phyloP scores from a whole-genome alignment of 2,888 invertebrate genomes.

The Mythimna pallens region DNA sequence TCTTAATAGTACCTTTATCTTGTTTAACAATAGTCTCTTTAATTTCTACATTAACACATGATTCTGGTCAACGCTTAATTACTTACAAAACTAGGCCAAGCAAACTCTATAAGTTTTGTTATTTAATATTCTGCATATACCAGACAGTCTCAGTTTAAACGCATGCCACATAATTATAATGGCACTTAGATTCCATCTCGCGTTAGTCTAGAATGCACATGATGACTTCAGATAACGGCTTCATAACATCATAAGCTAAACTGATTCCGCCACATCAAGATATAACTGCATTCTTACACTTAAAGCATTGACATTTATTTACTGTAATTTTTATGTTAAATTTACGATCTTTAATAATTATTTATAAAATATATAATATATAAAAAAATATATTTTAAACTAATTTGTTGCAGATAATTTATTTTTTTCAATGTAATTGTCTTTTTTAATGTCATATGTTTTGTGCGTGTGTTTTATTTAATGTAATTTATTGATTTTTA shows the following conservation, averaged over 20 bases:
- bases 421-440: no score
- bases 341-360: no score
- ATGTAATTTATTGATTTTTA: no score
- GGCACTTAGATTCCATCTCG: constrained; percentile 51
- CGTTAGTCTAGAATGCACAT: constrained; percentile 39
- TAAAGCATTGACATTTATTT: no score
- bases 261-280: constrained; percentile 18
- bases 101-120: neutral
- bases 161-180: constrained; percentile 36
- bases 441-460: no score
- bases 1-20: neutral
- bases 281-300: constrained; percentile 11
- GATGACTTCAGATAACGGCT: constrained; percentile 46
- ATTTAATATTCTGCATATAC: constrained; percentile 14
- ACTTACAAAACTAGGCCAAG: neutral
- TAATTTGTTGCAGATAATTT: no score
- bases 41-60: no score
- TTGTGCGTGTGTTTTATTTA: no score
- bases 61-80: neutral
- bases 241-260: constrained; percentile 34
- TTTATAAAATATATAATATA: no score
- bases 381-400: no score
- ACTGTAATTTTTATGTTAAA: no score
- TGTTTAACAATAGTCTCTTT: neutral
- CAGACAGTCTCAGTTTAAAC: neutral